phyloP scores from a whole-genome alignment of 2,888 invertebrate species.

The Sarcophaga carnaria region DNA sequence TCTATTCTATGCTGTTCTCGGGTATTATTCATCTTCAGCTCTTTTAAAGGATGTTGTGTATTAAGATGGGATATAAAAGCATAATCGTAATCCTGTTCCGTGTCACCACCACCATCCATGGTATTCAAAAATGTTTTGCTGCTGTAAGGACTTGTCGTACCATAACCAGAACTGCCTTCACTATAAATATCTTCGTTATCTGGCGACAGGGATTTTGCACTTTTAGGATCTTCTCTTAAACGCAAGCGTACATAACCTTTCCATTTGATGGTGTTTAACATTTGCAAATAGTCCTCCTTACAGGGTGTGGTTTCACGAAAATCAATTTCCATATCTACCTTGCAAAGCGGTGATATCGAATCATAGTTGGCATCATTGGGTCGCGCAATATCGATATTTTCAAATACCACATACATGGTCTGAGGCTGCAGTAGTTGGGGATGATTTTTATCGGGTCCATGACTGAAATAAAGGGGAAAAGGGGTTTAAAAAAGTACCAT shows the following conservation, averaged over 20 bases:
- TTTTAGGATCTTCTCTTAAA: slow-evolving; percentile 74
- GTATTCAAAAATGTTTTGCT: slow-evolving; percentile 55
- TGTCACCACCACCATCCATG: slow-evolving; percentile 32
- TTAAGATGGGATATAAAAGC: slow-evolving; percentile 85
- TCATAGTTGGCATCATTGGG: slow-evolving; percentile 84
- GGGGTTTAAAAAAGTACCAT: background rate
- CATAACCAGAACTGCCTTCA: slow-evolving; percentile 76
- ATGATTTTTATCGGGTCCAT: slow-evolving; percentile 79
- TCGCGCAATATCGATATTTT: slow-evolving; percentile 88
- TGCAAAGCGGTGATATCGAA: slow-evolving; percentile 84
- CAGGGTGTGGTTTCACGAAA: slow-evolving; percentile 77
- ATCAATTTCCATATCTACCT: slow-evolving; percentile 84
- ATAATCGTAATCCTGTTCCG: slow-evolving; percentile 82
- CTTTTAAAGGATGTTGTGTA: slow-evolving; percentile 83
- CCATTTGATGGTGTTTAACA: slow-evolving; percentile 78
- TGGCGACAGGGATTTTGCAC: background rate
- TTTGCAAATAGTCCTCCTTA: slow-evolving; percentile 73
- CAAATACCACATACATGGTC: slow-evolving; percentile 87
- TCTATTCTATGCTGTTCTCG: slow-evolving; percentile 66
- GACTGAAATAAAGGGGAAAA: slow-evolving; percentile 71
- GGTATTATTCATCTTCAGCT: slow-evolving; percentile 73
- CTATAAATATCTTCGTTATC: slow-evolving; percentile 73
- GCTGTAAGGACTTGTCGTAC: slow-evolving; percentile 70
- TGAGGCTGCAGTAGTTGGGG: slow-evolving; percentile 85
- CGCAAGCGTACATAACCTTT: slow-evolving; percentile 79